Conservation (phyloP, 2,888 invertebrate genomes). For the Troides oblongomaculatus region DNA sequence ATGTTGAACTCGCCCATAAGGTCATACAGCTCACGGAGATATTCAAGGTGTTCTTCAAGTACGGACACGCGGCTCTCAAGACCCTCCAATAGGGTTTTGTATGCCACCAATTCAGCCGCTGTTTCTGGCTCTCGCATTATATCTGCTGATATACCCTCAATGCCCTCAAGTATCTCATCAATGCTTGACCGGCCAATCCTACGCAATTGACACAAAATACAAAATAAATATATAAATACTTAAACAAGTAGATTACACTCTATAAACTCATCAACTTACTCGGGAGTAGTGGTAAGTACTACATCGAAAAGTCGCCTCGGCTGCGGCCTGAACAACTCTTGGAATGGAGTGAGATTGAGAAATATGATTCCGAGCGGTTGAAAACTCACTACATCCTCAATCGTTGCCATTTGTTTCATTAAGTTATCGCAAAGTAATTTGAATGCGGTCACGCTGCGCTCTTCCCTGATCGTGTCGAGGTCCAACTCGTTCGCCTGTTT, state of each 20-base stretch:
- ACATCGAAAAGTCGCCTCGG: slow-evolving; percentile 85
- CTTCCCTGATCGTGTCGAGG: slow-evolving; percentile 80
- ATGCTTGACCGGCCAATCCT: slow-evolving; percentile 84
- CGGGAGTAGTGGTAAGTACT: slow-evolving; percentile 82
- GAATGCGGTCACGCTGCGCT: slow-evolving; percentile 83
- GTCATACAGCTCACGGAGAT: slow-evolving; percentile 90
- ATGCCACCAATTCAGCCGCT: slow-evolving; percentile 86
- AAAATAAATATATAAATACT: background rate
- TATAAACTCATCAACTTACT: slow-evolving; percentile 64
- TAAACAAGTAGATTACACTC: background rate
- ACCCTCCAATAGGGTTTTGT: slow-evolving; percentile 84
- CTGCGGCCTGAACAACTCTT: slow-evolving; percentile 85
- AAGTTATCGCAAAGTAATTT: slow-evolving; percentile 84
- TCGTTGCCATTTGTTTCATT: slow-evolving; percentile 83
- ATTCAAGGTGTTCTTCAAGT: slow-evolving; percentile 87
- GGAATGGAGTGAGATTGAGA: slow-evolving; percentile 85
- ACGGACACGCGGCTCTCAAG: slow-evolving; percentile 83
- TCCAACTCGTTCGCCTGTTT: slow-evolving; percentile 85
- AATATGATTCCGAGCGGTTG: slow-evolving; percentile 87
- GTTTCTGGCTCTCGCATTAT: slow-evolving; percentile 83
- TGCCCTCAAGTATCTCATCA: slow-evolving; percentile 79
- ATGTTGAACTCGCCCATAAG: slow-evolving; percentile 90
- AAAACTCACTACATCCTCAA: slow-evolving; percentile 83
- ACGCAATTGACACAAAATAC: slow-evolving; percentile 13
- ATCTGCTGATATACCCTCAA: slow-evolving; percentile 82